Percentiles rank a stretch among this genome's conserved stretches.
These are phyloP conservation scores for Acronicta aceris DNA, from an alignment of 2,888 invertebrate species.

Conservation along the genomic window DNA sequence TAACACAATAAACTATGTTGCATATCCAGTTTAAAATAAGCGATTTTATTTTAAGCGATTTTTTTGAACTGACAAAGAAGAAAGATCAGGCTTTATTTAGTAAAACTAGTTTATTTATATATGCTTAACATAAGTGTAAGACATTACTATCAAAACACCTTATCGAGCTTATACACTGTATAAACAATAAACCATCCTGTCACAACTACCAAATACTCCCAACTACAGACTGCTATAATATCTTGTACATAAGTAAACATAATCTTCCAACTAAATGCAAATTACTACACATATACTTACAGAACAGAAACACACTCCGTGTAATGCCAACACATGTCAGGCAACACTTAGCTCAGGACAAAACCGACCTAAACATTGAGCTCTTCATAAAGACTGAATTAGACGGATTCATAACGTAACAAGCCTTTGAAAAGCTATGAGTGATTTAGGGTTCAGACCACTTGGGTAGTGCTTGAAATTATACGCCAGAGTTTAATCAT, in stretches of 20 bases:
- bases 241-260: constrained; percentile 27
- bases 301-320: constrained; percentile 25
- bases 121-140: background rate
- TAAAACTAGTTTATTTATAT: no score
- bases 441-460: constrained; percentile 42
- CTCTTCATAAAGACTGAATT: constrained; percentile 47
- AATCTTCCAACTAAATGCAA: constrained; percentile 46
- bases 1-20: no score
- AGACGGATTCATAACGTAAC: constrained; percentile 14
- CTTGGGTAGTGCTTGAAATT: constrained; percentile 28
- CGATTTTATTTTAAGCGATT: no score
- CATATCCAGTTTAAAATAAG: no score
- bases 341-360: constrained; percentile 26
- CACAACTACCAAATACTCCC: constrained; percentile 1
- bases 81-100: no score
- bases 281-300: constrained; percentile 24
- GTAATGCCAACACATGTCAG: constrained; percentile 31
- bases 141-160: background rate
- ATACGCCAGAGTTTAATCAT: constrained; percentile 6
- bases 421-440: constrained; percentile 36
- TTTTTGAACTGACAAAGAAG: no score
- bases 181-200: constrained; percentile 7
- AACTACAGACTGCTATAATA: constrained; percentile 23
- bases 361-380: constrained; percentile 31
- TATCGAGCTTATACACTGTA: background rate